Percentiles rank a stretch among this genome's conserved stretches.
These are phyloP conservation scores for Phytoseiulus persimilis DNA, from an alignment of 2,888 invertebrate species.

Conservation along the genomic window DNA sequence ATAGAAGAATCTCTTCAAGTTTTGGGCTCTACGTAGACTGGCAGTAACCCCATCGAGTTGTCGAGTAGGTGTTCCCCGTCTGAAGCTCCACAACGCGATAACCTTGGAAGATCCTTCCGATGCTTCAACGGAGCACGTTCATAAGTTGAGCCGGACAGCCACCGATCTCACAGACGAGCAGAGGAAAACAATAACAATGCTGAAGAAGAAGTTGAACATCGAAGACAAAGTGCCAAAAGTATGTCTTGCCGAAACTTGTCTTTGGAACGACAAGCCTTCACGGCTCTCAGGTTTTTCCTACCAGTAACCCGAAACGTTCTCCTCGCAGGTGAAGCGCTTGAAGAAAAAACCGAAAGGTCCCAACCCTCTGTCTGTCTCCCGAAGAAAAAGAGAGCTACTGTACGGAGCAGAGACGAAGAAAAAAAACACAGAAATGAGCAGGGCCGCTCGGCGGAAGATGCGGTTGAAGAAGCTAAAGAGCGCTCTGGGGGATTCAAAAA, in stretches of 20 bases:
- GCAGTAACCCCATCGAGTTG: too few relatives aligned
- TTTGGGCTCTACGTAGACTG: too few relatives aligned
- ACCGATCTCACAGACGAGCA: conserved; percentile 16
- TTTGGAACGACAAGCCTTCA: background rate
- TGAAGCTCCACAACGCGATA: conserved; percentile 19
- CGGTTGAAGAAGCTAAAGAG: conserved; percentile 9
- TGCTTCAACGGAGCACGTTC: background rate
- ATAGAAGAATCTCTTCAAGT: too few relatives aligned
- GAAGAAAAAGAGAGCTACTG: background rate
- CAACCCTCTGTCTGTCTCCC: conserved; percentile 28
- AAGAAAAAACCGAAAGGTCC: conserved; percentile 19
- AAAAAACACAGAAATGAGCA: background rate
- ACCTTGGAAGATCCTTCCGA: conserved; percentile 18
- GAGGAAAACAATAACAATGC: background rate
- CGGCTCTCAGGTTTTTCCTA: too few relatives aligned
- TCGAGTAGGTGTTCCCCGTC: background rate
- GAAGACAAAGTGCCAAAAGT: background rate
- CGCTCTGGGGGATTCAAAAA: too few relatives aligned
- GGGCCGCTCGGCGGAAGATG: background rate
- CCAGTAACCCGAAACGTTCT: too few relatives aligned
- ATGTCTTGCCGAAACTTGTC: background rate
- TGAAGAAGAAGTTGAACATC: conserved; percentile 23
- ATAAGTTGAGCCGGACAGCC: background rate
- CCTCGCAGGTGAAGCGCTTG: conserved; percentile 23
- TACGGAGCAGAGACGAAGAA: background rate